Evolutionary conservation across 64 coral and sea anemone species (phyloP).

Genomic region (Trachythela sp.): DNA sequence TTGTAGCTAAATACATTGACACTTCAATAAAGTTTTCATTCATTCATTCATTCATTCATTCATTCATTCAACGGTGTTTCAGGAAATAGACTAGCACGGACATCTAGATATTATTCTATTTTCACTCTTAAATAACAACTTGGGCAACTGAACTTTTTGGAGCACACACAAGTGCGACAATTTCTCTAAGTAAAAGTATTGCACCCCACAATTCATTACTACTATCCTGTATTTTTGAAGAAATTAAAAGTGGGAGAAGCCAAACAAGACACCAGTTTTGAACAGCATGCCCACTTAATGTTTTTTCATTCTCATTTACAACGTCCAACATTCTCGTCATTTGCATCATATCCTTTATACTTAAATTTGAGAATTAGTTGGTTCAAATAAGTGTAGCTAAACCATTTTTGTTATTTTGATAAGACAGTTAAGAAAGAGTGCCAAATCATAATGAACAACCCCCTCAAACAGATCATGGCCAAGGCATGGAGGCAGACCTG

Average conservation of each 20-base stretch:
- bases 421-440: neutral
- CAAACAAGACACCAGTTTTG: neutral
- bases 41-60: too few relatives aligned
- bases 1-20: too few relatives aligned
- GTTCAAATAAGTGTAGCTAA: neutral
- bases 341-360: conserved; percentile 19
- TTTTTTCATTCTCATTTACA: conserved; percentile 1
- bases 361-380: neutral
- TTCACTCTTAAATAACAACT: conserved; percentile 7
- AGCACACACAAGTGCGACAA: conserved; percentile 3
- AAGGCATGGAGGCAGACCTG: conserved; percentile 6
- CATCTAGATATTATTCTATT: neutral
- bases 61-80: too few relatives aligned
- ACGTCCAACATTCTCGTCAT: neutral
- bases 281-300: neutral
- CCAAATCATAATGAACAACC: conserved; percentile 7
- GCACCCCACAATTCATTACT: neutral
- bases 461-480: conserved; percentile 9
- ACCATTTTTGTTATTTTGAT: neutral
- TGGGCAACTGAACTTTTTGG: neutral
- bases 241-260: neutral
- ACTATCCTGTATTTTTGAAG: neutral
- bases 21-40: too few relatives aligned
- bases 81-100: neutral
- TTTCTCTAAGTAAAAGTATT: neutral